Conservation (phyloP, 2,113 vertebrate species). For the Heloderma charlesbogerti region DNA sequence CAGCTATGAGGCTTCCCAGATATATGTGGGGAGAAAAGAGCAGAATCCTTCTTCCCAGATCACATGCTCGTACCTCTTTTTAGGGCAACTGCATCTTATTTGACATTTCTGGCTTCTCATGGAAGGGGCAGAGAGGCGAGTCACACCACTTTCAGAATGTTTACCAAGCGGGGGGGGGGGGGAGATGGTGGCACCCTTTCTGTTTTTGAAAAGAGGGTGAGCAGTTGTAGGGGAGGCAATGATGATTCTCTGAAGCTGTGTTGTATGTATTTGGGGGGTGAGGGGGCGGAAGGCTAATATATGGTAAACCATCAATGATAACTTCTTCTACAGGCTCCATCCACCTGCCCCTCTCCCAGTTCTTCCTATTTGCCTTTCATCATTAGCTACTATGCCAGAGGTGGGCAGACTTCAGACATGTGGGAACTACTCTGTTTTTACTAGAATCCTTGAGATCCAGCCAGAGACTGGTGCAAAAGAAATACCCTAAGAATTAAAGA, state of each 20-base stretch:
- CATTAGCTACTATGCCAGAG: too few species aligned
- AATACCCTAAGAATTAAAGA: too few species aligned
- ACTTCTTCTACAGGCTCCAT: not conserved
- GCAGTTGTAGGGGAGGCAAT: not conserved
- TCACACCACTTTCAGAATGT: not conserved
- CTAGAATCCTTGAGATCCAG: too few species aligned
- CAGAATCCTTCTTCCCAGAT: not conserved
- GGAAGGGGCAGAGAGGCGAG: not conserved
- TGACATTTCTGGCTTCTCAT: not conserved
- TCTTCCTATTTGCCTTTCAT: not conserved
- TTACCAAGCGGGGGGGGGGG: too few species aligned
- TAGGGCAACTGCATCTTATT: not conserved
- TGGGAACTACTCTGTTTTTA: too few species aligned
- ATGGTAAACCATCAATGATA: not conserved
- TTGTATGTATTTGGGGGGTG: not conserved
- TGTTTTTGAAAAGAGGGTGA: not conserved
- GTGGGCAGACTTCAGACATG: too few species aligned
- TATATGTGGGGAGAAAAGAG: not conserved
- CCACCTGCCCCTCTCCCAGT: not conserved
- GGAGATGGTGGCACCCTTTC: too few species aligned
- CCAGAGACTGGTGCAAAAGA: too few species aligned
- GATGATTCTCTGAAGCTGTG: not conserved
- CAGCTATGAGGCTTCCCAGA: not conserved
- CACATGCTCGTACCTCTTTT: not conserved
- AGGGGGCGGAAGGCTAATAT: too few species aligned